Base-by-base conservation (phyloP, 2,888 invertebrate species). In the Idaea biselata region DNA sequence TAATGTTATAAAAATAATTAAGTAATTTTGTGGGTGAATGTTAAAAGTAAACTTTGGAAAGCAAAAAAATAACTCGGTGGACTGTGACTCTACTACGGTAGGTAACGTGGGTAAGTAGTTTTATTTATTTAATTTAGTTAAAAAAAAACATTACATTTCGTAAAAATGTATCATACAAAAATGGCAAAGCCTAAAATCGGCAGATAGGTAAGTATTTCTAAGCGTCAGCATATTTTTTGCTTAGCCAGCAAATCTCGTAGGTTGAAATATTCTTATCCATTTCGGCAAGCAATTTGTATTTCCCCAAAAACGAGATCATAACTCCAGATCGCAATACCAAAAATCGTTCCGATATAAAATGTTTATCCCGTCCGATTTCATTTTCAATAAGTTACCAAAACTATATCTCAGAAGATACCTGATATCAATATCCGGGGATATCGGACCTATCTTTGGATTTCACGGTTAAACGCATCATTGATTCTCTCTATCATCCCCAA, bases 381-480 rank as follows among this genome's bases (percentile, higher is more conserved):
- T 74, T 72, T 75, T 83, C 77, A 81, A 88, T 84, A 81, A 80
- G 77, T 82, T 81, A 79, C 84, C 82, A 80, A 85, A 86, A 84
- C 83, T 82, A 88, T 86, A 82, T 84, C 82, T 82, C 78, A 74
- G 78, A 78, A 80, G 79, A 87, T 88, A 88, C 86, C 85, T 88
- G 88, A 84, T 90, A 90, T 91, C 89, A 87, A 88, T 88, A 87
- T 86, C 85, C 83, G 84, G 82, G 80, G 79, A 84, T 86, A 83
- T 83, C 83, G 79, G 76, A 71, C 82, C 80, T 91, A 91, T 91
- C 91, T 87, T 76, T 74, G 83, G 83, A 88, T 90, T 91, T 91
- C 89, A 92, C 90, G 90, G 88, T 85, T 87, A 88, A 83, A 86
- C 83, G 91, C 89, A 87, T 85, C 84, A 87, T 85, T 91, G 86